Evolutionary conservation across 1,140 invertebrate species (phyloP), one percentile per base, ranked within the genome.

Genomic region (Drosophila lini): DNA sequence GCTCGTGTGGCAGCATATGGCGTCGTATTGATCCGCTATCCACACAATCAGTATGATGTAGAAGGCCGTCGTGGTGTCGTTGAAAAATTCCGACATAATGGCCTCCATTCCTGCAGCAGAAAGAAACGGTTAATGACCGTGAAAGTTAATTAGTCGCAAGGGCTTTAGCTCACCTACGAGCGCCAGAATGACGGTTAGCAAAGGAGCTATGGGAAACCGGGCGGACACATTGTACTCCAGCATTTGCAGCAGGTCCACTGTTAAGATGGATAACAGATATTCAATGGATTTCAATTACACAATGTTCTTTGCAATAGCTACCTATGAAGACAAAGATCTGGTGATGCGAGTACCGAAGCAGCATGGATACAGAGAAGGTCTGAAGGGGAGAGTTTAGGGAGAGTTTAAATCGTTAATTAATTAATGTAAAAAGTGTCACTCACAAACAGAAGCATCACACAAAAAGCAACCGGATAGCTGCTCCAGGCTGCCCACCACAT

Each of bases 71-170:
- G 97, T 97, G 0, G 98, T 99, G 92, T 99, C 98, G 92, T 99
- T 99, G 94, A 99, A 99, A 93, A 99, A 99, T 93, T 99, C 99
- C 0, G 98, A 99, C 98, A 99, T 99, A 56, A 99, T 99, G 0
- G 98, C 98, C 93, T 99, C 98, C 98, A 99, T 99, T 40, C 98
- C 98, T 99, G 93, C 8, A 32, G 19, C 52, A 50, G 15, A 40
- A 53, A 4, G 34, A 36, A 0, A 25, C 42, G 13, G 22, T 61
- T 64, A 73, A 60, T 69, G 40, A 16, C 9, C 44, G 47, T 19
- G 62, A 53, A 47, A 53, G 57, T 58, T 42, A 58, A 44, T 41
- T 53, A 48, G 64, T 34, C 7, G 8, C 5, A 22, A 15, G 9
- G 5, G 19, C 32, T 38, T 3, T 28, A 34, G 96, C 97, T 96